phyloP scores from a whole-genome alignment of 2,797 vertebrate species.

The Onychomys torridus region DNA sequence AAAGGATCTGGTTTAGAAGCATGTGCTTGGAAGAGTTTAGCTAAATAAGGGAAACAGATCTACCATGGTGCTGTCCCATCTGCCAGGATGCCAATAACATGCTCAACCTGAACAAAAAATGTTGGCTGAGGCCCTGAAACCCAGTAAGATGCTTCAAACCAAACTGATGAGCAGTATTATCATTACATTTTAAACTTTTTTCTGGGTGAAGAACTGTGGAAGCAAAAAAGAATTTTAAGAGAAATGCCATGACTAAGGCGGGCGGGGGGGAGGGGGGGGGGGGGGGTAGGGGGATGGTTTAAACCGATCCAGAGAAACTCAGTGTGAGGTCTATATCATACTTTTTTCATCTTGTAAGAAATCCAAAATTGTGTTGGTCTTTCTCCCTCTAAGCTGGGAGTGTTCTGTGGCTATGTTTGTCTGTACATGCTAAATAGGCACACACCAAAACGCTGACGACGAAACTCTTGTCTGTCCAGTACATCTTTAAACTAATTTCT shows the following conservation, averaged over 20 bases:
- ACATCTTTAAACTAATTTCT: constrained; percentile 75
- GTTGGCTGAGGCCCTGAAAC: neutral
- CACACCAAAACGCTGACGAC: constrained; percentile 58
- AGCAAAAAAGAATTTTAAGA: neutral
- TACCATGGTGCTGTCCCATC: neutral
- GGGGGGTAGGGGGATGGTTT: neutral
- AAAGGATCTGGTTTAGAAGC: neutral
- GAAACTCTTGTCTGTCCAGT: constrained; percentile 31
- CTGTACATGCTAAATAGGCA: constrained; percentile 50
- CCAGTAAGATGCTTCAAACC: constrained; percentile 26
- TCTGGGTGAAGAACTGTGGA: neutral
- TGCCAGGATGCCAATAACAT: neutral
- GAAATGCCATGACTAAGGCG: neutral
- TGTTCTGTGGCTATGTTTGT: constrained; percentile 7
- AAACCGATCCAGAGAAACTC: constrained; percentile 46
- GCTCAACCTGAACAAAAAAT: neutral
- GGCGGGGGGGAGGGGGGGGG: too few species aligned
- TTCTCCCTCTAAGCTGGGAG: constrained; percentile 39
- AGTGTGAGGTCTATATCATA: constrained; percentile 69
- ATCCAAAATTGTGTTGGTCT: constrained; percentile 45
- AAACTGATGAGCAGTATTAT: neutral
- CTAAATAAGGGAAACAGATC: constrained; percentile 48
- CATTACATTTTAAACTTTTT: neutral
- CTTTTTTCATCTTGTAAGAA: constrained; percentile 69
- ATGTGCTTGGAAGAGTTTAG: neutral